Evolutionary conservation across 64 coral and sea anemone species (phyloP), one percentile per base, ranked within the genome.

Genomic region (Stichodactyla mertensii): DNA sequence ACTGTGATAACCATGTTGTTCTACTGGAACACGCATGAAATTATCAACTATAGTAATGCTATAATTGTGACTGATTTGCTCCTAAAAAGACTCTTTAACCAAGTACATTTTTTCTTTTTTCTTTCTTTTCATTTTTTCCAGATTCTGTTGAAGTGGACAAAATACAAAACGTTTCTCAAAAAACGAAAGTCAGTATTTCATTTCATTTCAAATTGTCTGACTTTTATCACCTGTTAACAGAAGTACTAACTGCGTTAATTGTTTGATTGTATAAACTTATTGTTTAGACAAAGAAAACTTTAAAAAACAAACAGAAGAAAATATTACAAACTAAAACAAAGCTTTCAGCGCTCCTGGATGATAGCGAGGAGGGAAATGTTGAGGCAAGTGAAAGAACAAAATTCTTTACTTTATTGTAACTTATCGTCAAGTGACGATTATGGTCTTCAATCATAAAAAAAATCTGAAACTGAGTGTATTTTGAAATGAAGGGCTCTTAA

Each of bases 321-420:
- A 20, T 14, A 7, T 53, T 16, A 27, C 13, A 71, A 71, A 22
- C 67, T 18, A 81, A 81, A 81, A n/a, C 51, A 20, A 96, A 92
- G 71, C 54, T 92, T 11, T 87, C 87, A 15, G 20, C 64, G 56
- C 74, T 96, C 10, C 88, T 96, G 52, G 87, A 89, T 77, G 79
- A 89, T 1, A 78, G 79, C 55, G 45, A 77, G 5, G 6, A 16
- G 15, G 7, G 26, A 53, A 36, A 86, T 79, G 23, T 51, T 58
- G 15, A 89, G 83, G 64, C 24, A 26, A 57, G 18, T 15, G 18
- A 89, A 67, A 80, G 16, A 16, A 45, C 36, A 45, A 2, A 45
- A 45, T 45, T 45, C 36, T 2, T 45, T 45, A 45, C 36, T 45
- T 45, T 45, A 2, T 2, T 2, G 1, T 45, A 45, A 45, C 3